Conservation (phyloP, 2,888 invertebrate genomes). For the Tupiocoris notatus region DNA sequence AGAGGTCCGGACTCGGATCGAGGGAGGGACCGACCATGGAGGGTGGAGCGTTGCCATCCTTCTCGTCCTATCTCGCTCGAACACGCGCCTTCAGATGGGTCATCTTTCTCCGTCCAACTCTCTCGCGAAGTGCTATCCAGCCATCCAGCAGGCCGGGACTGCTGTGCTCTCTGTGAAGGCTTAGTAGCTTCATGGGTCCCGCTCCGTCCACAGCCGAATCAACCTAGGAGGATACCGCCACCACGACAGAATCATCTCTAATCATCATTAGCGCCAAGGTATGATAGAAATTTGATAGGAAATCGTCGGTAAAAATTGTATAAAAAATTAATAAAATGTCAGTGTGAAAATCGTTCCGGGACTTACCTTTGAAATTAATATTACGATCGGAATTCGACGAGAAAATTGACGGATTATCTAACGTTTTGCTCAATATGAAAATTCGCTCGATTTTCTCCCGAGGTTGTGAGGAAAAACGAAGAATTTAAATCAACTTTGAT, state of each 20-base stretch:
- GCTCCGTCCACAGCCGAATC: constrained; percentile 11
- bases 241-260: not conserved
- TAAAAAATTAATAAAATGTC: no score
- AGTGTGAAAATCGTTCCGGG: no score
- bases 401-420: no score
- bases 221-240: not conserved
- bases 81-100: not conserved
- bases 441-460: no score
- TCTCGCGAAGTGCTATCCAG: not conserved
- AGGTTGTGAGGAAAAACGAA: no score
- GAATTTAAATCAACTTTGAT: no score
- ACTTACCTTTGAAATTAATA: no score
- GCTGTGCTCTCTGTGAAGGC: constrained; percentile 15
- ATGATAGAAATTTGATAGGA: no score
- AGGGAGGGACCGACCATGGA: not conserved
- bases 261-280: not conserved
- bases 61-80: constrained; percentile 3
- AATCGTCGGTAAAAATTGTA: no score
- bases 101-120: not conserved
- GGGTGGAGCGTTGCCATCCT: not conserved
- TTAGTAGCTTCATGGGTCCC: constrained; percentile 37
- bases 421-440: no score
- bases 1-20: not conserved
- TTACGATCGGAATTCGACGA: no score
- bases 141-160: not conserved